phyloP scores from a whole-genome alignment of 2,113 vertebrate genomes.

The Poicephalus meyeri region DNA sequence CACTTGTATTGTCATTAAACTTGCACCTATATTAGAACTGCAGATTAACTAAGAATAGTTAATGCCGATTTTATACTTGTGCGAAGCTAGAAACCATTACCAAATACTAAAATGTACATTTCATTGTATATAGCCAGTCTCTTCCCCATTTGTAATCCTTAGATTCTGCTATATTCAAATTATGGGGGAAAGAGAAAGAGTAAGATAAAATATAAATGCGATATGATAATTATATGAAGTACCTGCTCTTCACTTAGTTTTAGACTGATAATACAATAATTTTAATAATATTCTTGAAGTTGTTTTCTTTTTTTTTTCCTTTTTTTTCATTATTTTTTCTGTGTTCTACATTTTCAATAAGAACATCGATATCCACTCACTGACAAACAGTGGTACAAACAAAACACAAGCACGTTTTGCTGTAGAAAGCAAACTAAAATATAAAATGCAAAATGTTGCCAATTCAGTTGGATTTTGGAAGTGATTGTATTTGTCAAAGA shows the following conservation, averaged over 20 bases:
- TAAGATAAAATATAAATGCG: background rate
- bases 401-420: background rate
- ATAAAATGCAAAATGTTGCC: background rate
- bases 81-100: background rate
- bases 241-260: background rate
- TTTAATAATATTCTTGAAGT: background rate
- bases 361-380: background rate
- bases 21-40: background rate
- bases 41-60: background rate
- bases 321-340: background rate
- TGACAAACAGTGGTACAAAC: background rate
- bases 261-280: background rate
- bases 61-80: background rate
- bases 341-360: background rate
- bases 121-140: background rate
- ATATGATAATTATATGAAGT: background rate
- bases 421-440: background rate
- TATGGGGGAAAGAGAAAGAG: rapidly evolving
- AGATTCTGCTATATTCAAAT: background rate
- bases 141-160: background rate
- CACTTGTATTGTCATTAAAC: background rate
- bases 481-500: background rate
- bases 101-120: background rate
- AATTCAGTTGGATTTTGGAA: background rate
- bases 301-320: rapidly evolving